These are phyloP conservation scores for Pangasius larnaudii DNA, from an alignment of 2,797 vertebrate species.

Conservation along the genomic window DNA sequence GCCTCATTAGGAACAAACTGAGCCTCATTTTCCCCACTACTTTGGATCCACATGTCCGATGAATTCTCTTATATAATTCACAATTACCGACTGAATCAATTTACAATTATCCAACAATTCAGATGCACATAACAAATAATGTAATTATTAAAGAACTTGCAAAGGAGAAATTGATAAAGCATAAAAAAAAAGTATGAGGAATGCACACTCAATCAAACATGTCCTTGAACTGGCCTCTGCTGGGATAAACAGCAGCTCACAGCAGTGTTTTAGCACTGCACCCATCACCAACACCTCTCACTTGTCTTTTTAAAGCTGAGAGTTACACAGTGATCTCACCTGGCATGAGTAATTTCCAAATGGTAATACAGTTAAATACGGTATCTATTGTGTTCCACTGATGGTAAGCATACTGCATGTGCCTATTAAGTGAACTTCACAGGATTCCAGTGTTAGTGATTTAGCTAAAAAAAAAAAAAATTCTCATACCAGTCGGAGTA, in stretches of 20 bases:
- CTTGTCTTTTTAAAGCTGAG: neutral
- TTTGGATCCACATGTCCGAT: neutral
- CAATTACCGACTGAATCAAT: conserved; percentile 1
- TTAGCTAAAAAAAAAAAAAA: neutral
- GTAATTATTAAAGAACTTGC: neutral
- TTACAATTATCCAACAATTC: neutral
- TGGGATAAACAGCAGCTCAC: neutral
- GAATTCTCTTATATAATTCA: conserved; percentile 1
- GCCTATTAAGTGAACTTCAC: neutral
- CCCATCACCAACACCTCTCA: neutral
- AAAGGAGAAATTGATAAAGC: conserved; percentile 1
- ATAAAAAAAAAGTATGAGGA: neutral
- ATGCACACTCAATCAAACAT: neutral
- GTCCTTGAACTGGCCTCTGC: conserved; percentile 20
- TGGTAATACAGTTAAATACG: neutral
- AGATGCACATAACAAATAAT: conserved; percentile 4
- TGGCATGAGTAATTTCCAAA: neutral
- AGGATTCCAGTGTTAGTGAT: neutral
- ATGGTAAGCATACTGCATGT: neutral
- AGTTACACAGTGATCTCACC: neutral
- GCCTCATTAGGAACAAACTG: neutral
- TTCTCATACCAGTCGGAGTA: neutral
- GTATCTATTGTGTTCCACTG: neutral
- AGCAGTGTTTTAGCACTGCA: neutral
- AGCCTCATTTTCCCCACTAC: neutral